A percentile compares a stretch with the other conserved stretches of the same genome.
phyloP scores from a whole-genome alignment of 2,888 invertebrate species.

The Neoaliturus tenellus region DNA sequence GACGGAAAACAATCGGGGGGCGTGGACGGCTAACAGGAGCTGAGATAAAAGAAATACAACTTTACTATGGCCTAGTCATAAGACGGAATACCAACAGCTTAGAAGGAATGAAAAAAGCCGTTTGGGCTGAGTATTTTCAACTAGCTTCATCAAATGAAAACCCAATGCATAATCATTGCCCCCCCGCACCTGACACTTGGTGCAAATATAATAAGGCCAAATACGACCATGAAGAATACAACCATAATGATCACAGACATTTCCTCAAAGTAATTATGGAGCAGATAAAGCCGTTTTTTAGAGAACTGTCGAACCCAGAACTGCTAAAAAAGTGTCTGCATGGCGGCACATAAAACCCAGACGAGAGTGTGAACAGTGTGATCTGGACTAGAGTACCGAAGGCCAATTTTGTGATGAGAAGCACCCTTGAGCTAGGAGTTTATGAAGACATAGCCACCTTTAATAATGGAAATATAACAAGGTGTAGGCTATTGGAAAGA shows the following conservation, averaged over 20 bases:
- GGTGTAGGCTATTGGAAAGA: conserved; percentile 5
- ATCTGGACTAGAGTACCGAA: conserved; percentile 14
- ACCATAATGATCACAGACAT: not conserved
- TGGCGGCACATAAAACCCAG: not conserved
- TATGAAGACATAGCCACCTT: not conserved
- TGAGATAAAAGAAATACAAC: conserved; percentile 63
- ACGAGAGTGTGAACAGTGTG: not conserved
- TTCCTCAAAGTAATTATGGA: not conserved
- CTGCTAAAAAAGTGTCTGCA: conserved; percentile 2
- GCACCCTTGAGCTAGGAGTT: not conserved
- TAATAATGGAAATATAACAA: conserved; percentile 5
- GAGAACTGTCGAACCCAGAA: not conserved
- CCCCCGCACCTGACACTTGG: not conserved
- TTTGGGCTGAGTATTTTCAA: not conserved
- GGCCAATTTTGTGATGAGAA: conserved; percentile 1
- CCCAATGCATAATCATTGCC: conserved; percentile 42
- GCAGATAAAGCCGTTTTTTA: conserved; percentile 10
- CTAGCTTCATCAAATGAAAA: conserved; percentile 59
- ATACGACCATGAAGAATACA: not conserved
- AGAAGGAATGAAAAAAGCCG: not conserved
- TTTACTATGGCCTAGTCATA: conserved; percentile 62
- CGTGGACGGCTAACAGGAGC: conserved; percentile 64
- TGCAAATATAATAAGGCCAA: not conserved
- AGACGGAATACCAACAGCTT: not conserved
- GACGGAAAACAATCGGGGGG: conserved; percentile 59